Percentiles rank a stretch among this genome's conserved stretches.
Conservation (phyloP, 1,140 invertebrate species). For the Ostrea denselamellosa region DNA sequence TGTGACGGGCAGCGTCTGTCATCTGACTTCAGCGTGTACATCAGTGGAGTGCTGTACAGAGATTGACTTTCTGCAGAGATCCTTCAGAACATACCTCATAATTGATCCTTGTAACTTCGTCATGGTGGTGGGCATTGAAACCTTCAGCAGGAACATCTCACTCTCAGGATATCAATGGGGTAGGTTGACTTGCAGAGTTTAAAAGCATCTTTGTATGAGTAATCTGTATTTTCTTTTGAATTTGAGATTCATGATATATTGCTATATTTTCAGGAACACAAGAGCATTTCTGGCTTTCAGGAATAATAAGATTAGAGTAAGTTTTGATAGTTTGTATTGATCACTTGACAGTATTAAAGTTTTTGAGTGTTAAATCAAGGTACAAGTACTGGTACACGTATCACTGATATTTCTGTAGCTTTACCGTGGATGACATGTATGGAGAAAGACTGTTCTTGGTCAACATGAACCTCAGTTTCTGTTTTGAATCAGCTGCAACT, state of each 20-base stretch:
- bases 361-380: too few species aligned
- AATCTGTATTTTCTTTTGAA: not conserved
- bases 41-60: conserved; percentile 56
- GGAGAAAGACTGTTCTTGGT: conserved; percentile 49
- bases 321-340: not conserved
- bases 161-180: conserved; percentile 42
- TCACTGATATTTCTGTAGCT: conserved; percentile 36
- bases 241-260: not conserved
- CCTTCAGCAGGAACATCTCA: conserved; percentile 52
- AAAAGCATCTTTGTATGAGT: not conserved
- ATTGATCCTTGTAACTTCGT: conserved; percentile 57
- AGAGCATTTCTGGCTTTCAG: conserved; percentile 35
- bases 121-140: conserved; percentile 59
- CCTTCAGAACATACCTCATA: conserved; percentile 48
- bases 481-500: conserved; percentile 41
- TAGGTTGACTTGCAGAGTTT: not conserved
- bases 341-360: not conserved
- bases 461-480: conserved; percentile 50
- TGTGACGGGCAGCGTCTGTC: conserved; percentile 45
- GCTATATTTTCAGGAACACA: not conserved
- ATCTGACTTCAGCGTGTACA: conserved; percentile 54
- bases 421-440: conserved; percentile 48
- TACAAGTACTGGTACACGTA: too few species aligned
- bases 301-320: conserved; percentile 42
- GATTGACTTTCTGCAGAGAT: conserved; percentile 52